Evolutionary conservation across 2,113 vertebrate species (phyloP).

Genomic region (Andinoacara biseriatus): DNA sequence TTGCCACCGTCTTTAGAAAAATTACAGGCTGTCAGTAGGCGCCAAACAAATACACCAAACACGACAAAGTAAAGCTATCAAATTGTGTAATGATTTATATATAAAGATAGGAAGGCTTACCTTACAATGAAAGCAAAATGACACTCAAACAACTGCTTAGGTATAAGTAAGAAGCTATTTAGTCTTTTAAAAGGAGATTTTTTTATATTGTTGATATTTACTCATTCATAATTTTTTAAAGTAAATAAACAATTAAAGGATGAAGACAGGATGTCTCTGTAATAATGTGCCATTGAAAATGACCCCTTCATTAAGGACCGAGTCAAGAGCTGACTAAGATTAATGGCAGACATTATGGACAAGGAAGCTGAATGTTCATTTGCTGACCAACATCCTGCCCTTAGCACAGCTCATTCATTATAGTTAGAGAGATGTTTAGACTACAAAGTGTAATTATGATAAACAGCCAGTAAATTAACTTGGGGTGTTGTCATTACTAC

Average conservation of each 20-base stretch:
- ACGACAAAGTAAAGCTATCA: neutral
- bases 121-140: neutral
- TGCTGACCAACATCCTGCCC: constrained; percentile 76
- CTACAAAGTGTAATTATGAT: constrained; percentile 71
- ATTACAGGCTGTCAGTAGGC: neutral
- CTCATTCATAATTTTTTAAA: neutral
- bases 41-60: neutral
- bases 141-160: neutral
- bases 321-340: constrained; percentile 60
- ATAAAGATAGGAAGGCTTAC: neutral
- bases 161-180: neutral
- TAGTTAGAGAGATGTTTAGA: constrained; percentile 62
- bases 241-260: neutral
- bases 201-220: neutral
- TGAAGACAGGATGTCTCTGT: constrained; percentile 8
- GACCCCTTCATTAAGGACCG: constrained; percentile 49
- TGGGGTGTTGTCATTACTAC: constrained; percentile 54
- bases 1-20: too few species aligned
- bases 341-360: constrained; percentile 66
- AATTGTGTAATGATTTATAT: neutral
- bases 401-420: constrained; percentile 74
- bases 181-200: neutral
- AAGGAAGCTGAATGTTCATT: constrained; percentile 67
- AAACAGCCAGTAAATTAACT: constrained; percentile 61
- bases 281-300: constrained; percentile 41